Percentiles rank a stretch among this genome's conserved stretches.
Conservation (phyloP, 2,113 vertebrate species). For the Sialia sialis region DNA sequence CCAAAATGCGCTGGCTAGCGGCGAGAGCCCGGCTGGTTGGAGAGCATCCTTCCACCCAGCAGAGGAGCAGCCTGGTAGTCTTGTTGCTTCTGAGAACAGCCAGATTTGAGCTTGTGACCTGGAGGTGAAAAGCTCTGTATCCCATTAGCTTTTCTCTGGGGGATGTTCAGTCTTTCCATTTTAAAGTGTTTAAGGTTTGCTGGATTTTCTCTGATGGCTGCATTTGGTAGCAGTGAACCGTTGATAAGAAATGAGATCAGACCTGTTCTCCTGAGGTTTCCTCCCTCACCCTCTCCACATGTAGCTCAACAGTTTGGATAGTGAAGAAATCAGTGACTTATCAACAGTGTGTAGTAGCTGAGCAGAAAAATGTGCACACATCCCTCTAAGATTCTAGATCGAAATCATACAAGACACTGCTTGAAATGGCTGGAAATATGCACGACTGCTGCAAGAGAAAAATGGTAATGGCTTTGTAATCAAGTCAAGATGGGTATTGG, state of each 20-base stretch:
- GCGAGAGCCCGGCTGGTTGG: not conserved
- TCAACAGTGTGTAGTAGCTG: not conserved
- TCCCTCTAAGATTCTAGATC: not conserved
- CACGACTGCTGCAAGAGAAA: not conserved
- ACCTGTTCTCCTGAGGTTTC: not conserved
- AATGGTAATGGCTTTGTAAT: not conserved
- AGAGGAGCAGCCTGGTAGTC: not conserved
- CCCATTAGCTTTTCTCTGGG: not conserved
- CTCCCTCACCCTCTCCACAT: not conserved
- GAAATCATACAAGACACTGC: not conserved
- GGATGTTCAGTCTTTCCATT: not conserved
- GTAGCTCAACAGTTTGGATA: not conserved
- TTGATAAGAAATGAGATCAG: not conserved
- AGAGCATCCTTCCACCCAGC: not conserved
- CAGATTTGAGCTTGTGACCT: constrained; percentile 9
- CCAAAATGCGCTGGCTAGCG: not conserved
- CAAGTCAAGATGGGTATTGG: rapidly evolving
- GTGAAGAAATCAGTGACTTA: not conserved
- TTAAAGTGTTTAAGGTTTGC: not conserved
- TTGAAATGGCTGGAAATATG: not conserved
- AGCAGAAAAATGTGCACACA: not conserved
- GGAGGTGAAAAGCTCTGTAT: not conserved
- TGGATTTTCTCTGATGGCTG: not conserved
- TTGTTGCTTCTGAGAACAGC: not conserved
- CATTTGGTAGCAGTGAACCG: not conserved